phyloP scores from a whole-genome alignment of 2,888 invertebrate genomes.

The Stenchaetothrips biformis region DNA sequence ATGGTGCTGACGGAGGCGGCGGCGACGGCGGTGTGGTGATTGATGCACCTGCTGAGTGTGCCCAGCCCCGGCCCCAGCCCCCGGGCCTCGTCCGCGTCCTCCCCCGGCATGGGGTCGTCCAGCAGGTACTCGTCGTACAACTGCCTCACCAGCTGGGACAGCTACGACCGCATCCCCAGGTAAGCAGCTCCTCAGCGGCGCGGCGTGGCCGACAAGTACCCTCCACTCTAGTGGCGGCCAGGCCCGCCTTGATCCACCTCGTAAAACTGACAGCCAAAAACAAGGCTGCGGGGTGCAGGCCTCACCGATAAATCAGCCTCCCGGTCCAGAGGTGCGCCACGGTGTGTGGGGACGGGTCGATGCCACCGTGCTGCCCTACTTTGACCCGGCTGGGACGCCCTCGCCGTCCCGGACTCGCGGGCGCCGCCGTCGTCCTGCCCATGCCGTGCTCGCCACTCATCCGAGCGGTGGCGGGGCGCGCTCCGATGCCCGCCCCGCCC shows the following conservation, averaged over 20 bases:
- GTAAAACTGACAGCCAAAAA: not conserved
- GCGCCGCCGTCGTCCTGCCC: too few relatives aligned
- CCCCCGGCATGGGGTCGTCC: conserved; percentile 45
- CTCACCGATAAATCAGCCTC: not conserved
- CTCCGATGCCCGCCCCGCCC: not conserved
- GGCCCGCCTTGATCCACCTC: not conserved
- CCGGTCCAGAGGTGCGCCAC: too few relatives aligned
- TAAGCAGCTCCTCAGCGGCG: conserved; percentile 44
- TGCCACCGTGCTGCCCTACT: too few relatives aligned
- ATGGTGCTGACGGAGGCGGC: not conserved
- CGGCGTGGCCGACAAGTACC: too few relatives aligned
- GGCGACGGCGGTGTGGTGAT: not conserved
- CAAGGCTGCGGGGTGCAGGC: not conserved
- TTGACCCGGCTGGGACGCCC: too few relatives aligned
- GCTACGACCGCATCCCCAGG: conserved; percentile 87
- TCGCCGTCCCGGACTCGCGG: not conserved
- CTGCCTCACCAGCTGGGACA: conserved; percentile 85
- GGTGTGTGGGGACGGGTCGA: too few relatives aligned
- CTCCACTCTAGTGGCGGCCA: too few relatives aligned
- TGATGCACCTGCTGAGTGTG: not conserved
- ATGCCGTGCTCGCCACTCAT: too few relatives aligned
- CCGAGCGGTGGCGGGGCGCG: too few relatives aligned
- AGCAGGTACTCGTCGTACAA: conserved; percentile 85
- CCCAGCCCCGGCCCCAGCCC: conserved; percentile 1
- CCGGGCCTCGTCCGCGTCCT: conserved; percentile 9